These are phyloP conservation scores for Zaprionus lineosus DNA, from an alignment of 2,888 invertebrate genomes.

Conservation along the genomic window DNA sequence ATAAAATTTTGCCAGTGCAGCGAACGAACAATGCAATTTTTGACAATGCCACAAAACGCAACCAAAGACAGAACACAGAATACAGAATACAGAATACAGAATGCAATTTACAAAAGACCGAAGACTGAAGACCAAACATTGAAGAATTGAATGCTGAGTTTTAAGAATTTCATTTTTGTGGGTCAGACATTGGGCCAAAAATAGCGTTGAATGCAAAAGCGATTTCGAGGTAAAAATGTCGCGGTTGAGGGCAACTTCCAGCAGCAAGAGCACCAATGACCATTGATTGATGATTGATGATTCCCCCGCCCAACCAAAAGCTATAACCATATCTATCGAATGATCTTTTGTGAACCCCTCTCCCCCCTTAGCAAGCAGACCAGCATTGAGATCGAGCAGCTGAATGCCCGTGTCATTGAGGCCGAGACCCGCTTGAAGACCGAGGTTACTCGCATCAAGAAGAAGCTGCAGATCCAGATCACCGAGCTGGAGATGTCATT, in stretches of 20 bases:
- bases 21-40: constrained; percentile 51
- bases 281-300: neutral
- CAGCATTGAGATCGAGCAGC: constrained; percentile 98
- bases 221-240: constrained; percentile 45
- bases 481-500: constrained; percentile 98
- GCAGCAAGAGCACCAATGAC: neutral
- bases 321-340: neutral
- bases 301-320: too few relatives aligned
- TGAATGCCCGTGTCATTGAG: constrained; percentile 96
- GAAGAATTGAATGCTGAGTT: constrained; percentile 53
- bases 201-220: constrained; percentile 51
- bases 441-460: constrained; percentile 98
- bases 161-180: constrained; percentile 55
- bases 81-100: too few relatives aligned
- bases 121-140: too few relatives aligned
- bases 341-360: neutral
- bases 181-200: constrained; percentile 73
- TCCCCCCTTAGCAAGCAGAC: constrained; percentile 92
- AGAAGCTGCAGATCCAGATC: constrained; percentile 99
- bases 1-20: constrained; percentile 41
- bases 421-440: constrained; percentile 98
- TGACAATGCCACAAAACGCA: constrained; percentile 64
- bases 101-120: too few relatives aligned
- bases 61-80: constrained; percentile 30
- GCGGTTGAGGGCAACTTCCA: constrained; percentile 52